Percentiles rank a stretch among this genome's conserved stretches.
Conservation (phyloP, 2,888 invertebrate genomes). For the Heliconius cydno region DNA sequence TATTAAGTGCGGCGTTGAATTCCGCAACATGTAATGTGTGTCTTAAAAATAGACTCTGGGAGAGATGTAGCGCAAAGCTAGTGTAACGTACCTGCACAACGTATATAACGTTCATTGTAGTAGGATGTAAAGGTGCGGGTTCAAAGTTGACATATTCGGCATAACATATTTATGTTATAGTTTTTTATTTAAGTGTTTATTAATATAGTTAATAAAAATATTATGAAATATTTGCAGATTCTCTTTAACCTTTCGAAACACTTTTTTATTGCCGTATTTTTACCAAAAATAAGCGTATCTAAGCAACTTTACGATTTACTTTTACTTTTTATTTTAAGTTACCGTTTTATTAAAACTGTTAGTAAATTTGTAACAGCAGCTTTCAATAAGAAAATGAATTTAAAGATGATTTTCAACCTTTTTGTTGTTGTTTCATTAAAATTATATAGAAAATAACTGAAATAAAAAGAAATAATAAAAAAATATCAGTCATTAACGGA, state of each 20-base stretch:
- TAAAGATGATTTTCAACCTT: background rate
- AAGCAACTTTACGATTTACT: slow-evolving; percentile 48
- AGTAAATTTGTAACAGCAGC: background rate
- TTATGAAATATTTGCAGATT: background rate
- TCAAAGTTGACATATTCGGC: no score
- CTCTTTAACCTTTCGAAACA: background rate
- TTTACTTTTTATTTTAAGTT: slow-evolving; percentile 44
- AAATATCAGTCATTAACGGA: background rate
- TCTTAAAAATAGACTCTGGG: no score
- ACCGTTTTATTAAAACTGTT: background rate
- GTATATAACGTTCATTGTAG: no score
- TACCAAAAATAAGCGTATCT: slow-evolving; percentile 30
- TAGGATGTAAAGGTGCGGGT: no score
- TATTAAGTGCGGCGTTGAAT: no score
- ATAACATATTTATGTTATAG: background rate
- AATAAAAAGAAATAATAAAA: no score
- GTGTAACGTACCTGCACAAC: no score
- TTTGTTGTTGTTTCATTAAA: background rate
- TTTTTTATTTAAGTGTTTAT: background rate
- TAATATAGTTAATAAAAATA: background rate
- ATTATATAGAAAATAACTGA: background rate
- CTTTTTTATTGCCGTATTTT: slow-evolving; percentile 17
- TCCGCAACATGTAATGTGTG: no score
- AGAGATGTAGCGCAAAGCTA: no score
- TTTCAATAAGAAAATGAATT: background rate